Evolutionary conservation across 2,888 invertebrate species (phyloP), one percentile per base, ranked within the genome.

Genomic region (Parnassius orleans): DNA sequence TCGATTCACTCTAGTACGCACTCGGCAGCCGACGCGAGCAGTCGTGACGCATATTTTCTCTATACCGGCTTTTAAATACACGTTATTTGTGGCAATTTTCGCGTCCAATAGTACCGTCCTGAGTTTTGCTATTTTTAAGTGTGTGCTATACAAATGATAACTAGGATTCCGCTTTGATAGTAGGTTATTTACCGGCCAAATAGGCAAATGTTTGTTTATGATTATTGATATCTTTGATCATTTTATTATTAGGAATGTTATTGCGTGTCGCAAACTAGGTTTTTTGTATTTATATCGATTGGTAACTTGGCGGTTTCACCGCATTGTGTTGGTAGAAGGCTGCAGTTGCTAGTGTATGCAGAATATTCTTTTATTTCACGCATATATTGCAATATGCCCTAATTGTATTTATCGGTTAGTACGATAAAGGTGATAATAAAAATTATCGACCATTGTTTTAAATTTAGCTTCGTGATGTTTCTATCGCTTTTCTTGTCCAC

Each of bases 1-100:
- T 72, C 71, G 70, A 71, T 84, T 79, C 77, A 78, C 75, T 81
- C 77, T 74, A 89, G 90, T 90, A 85, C 87, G 87, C 84, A 80
- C 75, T 74, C 76, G 74, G 77, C 79, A 69, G 66, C 73, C 72
- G 69, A 68, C 72, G 78, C 72, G 76, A 68, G 66, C 75, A 80
- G 75, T 77, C 81, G 84, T 78, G 70, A 72, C 69, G 64, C 61
- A 61, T 66, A 73, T 70, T 73, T 71, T 65, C 64, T 47, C 63
- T 64, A 69, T 68, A 70, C 83, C 84, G 84, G 81, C 79, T 71
- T 78, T 76, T 70, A 74, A 73, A 74, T 76, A 79, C 78, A 72
- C 66, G 72, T 72, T 74, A 69, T 72, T 70, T 15, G 48, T 14
- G 10, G 69, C 69, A 66, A 67, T 76, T 78, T 75, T 76, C 84